Base-by-base conservation (phyloP, 2,888 invertebrate species). In the Ecliptopera silaceata region DNA sequence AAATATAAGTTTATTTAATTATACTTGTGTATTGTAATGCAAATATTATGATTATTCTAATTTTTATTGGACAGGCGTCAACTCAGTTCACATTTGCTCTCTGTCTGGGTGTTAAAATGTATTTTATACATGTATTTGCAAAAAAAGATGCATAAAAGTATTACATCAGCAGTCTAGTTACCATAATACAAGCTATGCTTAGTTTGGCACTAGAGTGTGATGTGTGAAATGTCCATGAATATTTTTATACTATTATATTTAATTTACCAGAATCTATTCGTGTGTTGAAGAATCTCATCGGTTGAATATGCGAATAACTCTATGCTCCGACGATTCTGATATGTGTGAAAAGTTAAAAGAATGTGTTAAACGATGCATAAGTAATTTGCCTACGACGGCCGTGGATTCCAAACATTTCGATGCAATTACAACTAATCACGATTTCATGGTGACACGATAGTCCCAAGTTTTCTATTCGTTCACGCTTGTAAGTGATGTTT, bases 371-470 rank as follows among this genome's bases (percentile, higher is more conserved):
- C 39, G 38, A 43, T 17, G 18, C 20, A 44, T 18, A 45, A 49
- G 44, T 46, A 26, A 53, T 53, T 57, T 48, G 44, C 12, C 44
- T 44, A 55, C n/a, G 22, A 55, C n/a, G 22, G 20, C 15, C 34
- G 39, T 39, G 20, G 22, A 31, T 58, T 45, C 58, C 45, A 22
- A 32, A 52, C 38, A 47, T 57, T 52, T 57, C 38, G 32, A 26
- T 48, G 41, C 53, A 45, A 53, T 49, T 58, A 45, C 53, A 53
- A 41, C 18, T n/a, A 48, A 58, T 53, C 53, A 53, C 49, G 58
- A 48, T 53, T 58, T 58, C 52, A 49, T 45, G 49, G 48, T 38
- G 41, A 49, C 53, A 49, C 53, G 45, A 36, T 32, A 42, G 46
- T 46, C 46, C 46, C 20, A 44, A 46, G 39, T 52, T 52, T 53